A percentile compares a stretch with the other conserved stretches of the same genome.
These are phyloP conservation scores for Sternarchorhynchus goeldii DNA, from an alignment of 2,797 vertebrate species.

Conservation along the genomic window DNA sequence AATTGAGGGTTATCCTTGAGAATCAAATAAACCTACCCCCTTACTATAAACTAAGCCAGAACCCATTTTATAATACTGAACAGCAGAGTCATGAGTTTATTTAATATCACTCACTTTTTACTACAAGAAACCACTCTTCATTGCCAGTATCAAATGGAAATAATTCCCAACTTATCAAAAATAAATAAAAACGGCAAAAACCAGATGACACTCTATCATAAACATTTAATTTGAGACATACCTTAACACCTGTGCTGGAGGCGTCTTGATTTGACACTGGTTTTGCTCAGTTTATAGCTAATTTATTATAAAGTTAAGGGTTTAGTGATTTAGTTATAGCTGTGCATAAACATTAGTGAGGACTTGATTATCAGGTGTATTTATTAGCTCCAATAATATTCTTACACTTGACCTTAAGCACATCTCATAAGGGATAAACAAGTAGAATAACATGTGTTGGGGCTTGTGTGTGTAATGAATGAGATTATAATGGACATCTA, in stretches of 20 bases:
- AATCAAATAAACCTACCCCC: constrained; percentile 33
- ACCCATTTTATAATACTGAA: constrained; percentile 8
- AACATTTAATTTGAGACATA: neutral
- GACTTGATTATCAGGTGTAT: constrained; percentile 51
- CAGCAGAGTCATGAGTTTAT: constrained; percentile 5
- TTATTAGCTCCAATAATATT: constrained; percentile 46
- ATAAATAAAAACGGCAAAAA: too few species aligned
- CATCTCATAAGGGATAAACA: constrained; percentile 50
- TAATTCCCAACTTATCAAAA: neutral
- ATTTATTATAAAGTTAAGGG: constrained; percentile 45
- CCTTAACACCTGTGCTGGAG: neutral
- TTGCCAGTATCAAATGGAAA: neutral
- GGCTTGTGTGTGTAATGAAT: constrained; percentile 54
- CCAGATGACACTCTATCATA: neutral
- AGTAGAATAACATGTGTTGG: constrained; percentile 42
- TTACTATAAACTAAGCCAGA: neutral
- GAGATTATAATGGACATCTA: constrained; percentile 52
- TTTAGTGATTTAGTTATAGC: constrained; percentile 45
- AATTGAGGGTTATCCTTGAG: constrained; percentile 31
- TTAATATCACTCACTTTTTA: constrained; percentile 16
- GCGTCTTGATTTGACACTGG: neutral
- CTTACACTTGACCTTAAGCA: constrained; percentile 51
- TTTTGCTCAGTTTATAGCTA: constrained; percentile 22
- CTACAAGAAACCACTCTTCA: neutral
- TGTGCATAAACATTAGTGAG: constrained; percentile 22